Conservation (phyloP, 2,113 vertebrate genomes). For the Rhabdornis inornatus region DNA sequence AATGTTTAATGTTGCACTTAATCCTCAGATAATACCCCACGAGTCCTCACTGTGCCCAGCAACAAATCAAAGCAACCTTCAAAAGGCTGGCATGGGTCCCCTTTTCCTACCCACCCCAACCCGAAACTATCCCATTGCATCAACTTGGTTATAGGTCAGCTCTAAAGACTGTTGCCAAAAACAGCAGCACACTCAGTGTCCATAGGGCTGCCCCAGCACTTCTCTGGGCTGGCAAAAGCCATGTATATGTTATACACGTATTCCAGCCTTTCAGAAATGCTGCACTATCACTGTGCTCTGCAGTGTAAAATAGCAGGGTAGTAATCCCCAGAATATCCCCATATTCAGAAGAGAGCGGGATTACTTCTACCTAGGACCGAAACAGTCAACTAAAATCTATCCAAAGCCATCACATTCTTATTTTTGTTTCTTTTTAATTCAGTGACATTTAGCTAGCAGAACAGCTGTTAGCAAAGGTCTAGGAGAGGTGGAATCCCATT, state of each 20-base stretch:
- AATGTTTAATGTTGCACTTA: slow-evolving; percentile 48
- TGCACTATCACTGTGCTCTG: background rate
- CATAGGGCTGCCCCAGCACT: background rate
- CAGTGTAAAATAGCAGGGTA: background rate
- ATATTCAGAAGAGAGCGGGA: background rate
- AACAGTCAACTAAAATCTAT: slow-evolving; percentile 51
- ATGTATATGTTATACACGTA: accelerated
- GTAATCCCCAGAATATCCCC: background rate
- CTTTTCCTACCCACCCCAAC: background rate
- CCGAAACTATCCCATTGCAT: background rate
- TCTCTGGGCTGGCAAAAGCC: background rate
- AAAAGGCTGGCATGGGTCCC: background rate
- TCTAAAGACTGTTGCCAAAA: background rate
- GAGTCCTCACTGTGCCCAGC: background rate
- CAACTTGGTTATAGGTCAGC: background rate
- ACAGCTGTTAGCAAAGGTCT: slow-evolving; percentile 72
- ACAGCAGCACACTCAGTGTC: background rate
- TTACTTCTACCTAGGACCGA: background rate
- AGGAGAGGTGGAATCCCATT: slow-evolving; percentile 56
- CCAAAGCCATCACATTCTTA: slow-evolving; percentile 27
- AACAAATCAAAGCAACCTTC: slow-evolving; percentile 52
- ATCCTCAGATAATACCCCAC: slow-evolving; percentile 43
- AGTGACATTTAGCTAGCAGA: slow-evolving; percentile 72
- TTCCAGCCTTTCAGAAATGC: background rate
- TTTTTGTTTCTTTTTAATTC: slow-evolving; percentile 54